Evolutionary conservation across 2,797 vertebrate species (phyloP).

Genomic region (Hemitrygon akajei): DNA sequence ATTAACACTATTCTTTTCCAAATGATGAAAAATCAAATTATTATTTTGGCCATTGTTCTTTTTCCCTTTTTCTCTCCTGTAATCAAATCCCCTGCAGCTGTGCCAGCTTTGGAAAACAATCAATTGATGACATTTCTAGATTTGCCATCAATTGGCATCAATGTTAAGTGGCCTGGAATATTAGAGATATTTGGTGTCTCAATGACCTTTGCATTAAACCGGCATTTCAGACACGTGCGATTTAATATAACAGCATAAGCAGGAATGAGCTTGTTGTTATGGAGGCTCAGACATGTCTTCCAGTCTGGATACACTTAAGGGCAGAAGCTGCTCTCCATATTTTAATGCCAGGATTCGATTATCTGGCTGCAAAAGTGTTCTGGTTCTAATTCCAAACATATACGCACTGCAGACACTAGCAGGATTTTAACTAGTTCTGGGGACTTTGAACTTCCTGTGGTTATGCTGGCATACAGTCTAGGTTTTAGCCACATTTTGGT

Average conservation of each 20-base stretch:
- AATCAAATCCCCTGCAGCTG: too few relatives aligned
- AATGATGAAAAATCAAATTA: too few relatives aligned
- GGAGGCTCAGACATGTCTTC: background rate
- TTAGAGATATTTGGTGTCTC: background rate
- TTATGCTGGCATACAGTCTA: background rate
- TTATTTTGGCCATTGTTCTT: background rate
- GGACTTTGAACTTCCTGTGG: background rate
- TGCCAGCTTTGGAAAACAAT: background rate
- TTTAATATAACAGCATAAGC: background rate
- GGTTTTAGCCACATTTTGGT: background rate
- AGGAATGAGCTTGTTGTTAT: background rate
- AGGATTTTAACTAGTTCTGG: background rate
- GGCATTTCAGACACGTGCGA: background rate
- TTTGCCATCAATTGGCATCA: background rate
- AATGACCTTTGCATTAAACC: background rate
- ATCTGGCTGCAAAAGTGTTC: background rate
- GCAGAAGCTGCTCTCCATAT: background rate
- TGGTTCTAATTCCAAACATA: conserved; percentile 11
- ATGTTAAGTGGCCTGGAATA: background rate
- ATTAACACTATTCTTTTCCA: background rate
- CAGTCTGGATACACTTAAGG: conserved; percentile 11
- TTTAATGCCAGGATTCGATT: background rate
- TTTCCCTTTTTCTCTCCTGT: background rate
- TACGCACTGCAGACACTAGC: background rate
- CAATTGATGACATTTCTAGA: background rate